Conservation (phyloP, 2,888 invertebrate species). For the Rhyacophila evoluta region DNA sequence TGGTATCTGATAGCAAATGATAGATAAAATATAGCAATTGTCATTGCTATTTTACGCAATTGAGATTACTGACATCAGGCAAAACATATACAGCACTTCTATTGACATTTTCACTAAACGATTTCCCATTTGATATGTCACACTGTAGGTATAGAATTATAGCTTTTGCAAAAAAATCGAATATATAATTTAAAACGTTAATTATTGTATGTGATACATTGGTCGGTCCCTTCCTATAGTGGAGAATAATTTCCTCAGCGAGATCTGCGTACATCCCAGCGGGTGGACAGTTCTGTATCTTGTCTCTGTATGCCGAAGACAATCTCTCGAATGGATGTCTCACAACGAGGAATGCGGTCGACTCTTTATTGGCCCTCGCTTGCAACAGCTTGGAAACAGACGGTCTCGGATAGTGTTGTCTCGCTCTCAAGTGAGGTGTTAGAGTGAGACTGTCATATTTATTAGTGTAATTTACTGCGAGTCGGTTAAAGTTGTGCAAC, state of each 20-base stretch:
- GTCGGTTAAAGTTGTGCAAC: slow-evolving; percentile 82
- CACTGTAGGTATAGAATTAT: too few relatives aligned
- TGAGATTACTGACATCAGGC: too few relatives aligned
- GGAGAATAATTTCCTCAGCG: slow-evolving; percentile 75
- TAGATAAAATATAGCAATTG: too few relatives aligned
- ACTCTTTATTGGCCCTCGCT: neutral
- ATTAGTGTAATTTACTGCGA: slow-evolving; percentile 76
- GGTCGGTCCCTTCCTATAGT: slow-evolving; percentile 66
- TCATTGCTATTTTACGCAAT: too few relatives aligned
- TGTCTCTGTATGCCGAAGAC: slow-evolving; percentile 78
- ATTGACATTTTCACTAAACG: too few relatives aligned
- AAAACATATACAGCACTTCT: too few relatives aligned
- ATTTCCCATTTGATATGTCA: too few relatives aligned
- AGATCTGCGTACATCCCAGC: slow-evolving; percentile 77
- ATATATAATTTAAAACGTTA: too few relatives aligned
- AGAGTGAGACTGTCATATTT: slow-evolving; percentile 73
- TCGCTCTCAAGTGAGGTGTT: slow-evolving; percentile 75
- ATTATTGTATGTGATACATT: too few relatives aligned
- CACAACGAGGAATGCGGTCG: slow-evolving; percentile 76
- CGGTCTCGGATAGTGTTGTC: slow-evolving; percentile 76
- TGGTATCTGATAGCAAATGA: too few relatives aligned
- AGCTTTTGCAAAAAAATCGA: too few relatives aligned
- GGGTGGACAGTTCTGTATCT: slow-evolving; percentile 76
- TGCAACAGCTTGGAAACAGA: slow-evolving; percentile 61
- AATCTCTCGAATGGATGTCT: slow-evolving; percentile 79